phyloP scores from a whole-genome alignment of 2,888 invertebrate species.

The Ecliptopera silaceata region DNA sequence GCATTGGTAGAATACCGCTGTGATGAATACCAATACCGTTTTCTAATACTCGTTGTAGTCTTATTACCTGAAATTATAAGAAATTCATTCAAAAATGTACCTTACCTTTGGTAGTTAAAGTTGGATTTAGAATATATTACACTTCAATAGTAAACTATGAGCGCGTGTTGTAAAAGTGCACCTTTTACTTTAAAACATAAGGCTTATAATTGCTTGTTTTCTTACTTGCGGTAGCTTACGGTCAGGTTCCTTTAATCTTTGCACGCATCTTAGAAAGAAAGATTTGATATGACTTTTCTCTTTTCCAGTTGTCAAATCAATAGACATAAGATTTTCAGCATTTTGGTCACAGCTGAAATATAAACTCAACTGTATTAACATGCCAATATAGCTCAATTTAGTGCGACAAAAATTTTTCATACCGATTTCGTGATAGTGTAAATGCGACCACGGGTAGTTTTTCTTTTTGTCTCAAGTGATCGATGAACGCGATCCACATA shows the following conservation, averaged over 20 bases:
- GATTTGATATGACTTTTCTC: slow-evolving; percentile 93
- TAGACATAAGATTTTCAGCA: slow-evolving; percentile 83
- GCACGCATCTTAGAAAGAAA: slow-evolving; percentile 94
- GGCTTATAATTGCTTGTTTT: neutral
- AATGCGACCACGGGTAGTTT: slow-evolving; percentile 97
- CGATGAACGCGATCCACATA: slow-evolving; percentile 91
- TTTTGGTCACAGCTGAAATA: slow-evolving; percentile 80
- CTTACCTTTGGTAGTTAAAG: neutral
- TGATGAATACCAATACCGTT: slow-evolving; percentile 98
- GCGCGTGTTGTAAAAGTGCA: neutral
- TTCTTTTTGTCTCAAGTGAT: slow-evolving; percentile 90
- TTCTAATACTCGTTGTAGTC: slow-evolving; percentile 75
- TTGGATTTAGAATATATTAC: neutral
- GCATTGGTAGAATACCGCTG: slow-evolving; percentile 97
- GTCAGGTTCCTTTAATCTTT: slow-evolving; percentile 92
- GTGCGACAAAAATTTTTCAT: slow-evolving; percentile 57
- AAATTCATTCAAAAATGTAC: neutral
- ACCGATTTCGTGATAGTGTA: slow-evolving; percentile 93
- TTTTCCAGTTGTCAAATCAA: slow-evolving; percentile 91
- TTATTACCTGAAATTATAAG: slow-evolving; percentile 61
- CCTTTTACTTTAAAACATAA: neutral
- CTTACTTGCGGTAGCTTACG: slow-evolving; percentile 92
- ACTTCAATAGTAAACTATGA: no score
- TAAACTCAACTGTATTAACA: neutral
- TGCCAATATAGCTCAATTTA: neutral